Evolutionary conservation across 2,888 invertebrate species (phyloP).

Genomic region (Mactromeris polynyma): DNA sequence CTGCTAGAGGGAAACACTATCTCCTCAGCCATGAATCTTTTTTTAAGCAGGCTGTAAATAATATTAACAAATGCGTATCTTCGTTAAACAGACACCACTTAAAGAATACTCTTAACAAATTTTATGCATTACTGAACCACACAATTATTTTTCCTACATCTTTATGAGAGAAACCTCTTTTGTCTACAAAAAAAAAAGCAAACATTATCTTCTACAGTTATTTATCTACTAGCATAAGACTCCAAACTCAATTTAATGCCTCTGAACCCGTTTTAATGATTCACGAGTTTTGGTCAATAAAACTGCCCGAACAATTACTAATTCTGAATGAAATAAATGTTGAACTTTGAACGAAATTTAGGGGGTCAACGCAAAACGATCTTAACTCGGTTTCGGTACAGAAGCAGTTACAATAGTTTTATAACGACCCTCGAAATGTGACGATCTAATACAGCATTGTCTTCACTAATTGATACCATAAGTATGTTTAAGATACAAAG

Average conservation of each 20-base stretch:
- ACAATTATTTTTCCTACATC: slow-evolving; percentile 38
- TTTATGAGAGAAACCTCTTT: slow-evolving; percentile 42
- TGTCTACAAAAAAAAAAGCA: slow-evolving; percentile 29
- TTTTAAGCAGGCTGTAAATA: slow-evolving; percentile 28
- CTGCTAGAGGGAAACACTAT: slow-evolving; percentile 16
- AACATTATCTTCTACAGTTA: slow-evolving; percentile 44
- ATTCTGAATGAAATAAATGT: slow-evolving; percentile 30
- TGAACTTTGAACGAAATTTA: slow-evolving; percentile 52
- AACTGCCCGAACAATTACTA: slow-evolving; percentile 65
- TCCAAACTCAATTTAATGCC: slow-evolving; percentile 63
- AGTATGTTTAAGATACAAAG: slow-evolving; percentile 38
- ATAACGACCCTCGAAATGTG: too few relatives aligned
- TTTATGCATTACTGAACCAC: slow-evolving; percentile 45
- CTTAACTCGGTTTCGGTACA: too few relatives aligned
- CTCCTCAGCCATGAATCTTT: not conserved
- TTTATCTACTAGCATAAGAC: slow-evolving; percentile 53
- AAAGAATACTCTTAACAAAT: slow-evolving; percentile 44
- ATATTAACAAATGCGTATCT: slow-evolving; percentile 37
- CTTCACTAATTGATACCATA: slow-evolving; percentile 66
- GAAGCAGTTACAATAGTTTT: too few relatives aligned
- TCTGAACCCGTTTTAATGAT: slow-evolving; percentile 60
- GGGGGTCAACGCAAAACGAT: too few relatives aligned
- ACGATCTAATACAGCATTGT: slow-evolving; percentile 31
- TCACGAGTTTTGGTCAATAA: slow-evolving; percentile 56
- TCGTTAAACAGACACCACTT: slow-evolving; percentile 37